Conservation (phyloP, 2,113 vertebrate species). For the Salvator merianae region DNA sequence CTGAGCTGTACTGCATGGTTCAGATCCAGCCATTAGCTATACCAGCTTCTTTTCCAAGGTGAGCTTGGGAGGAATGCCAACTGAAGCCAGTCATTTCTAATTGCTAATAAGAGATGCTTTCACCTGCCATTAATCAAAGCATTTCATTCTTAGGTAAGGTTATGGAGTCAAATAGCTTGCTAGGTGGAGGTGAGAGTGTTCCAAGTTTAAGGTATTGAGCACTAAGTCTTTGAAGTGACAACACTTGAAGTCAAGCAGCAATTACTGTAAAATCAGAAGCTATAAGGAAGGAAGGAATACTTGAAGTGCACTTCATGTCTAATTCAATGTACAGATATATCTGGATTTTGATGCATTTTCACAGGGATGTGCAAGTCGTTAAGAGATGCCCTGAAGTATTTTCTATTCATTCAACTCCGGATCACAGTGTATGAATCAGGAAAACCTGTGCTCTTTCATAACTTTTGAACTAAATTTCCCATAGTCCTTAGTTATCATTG, state of each 20-base stretch:
- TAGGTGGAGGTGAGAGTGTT: neutral
- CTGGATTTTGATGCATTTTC: neutral
- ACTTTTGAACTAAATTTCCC: neutral
- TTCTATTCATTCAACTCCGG: neutral
- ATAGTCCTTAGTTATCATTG: neutral
- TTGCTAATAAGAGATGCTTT: constrained; percentile 15
- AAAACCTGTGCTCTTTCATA: neutral
- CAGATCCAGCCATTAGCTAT: neutral
- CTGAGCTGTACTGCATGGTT: too few relatives aligned
- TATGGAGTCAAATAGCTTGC: constrained; percentile 3
- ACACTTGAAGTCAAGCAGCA: neutral
- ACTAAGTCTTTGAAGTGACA: constrained; percentile 11
- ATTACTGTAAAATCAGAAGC: neutral
- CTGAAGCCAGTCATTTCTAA: neutral
- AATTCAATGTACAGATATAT: neutral
- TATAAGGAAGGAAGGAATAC: neutral
- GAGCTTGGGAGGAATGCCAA: neutral
- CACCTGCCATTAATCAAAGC: neutral
- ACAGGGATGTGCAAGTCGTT: neutral
- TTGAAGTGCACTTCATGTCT: neutral
- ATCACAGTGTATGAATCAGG: neutral
- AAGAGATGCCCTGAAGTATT: neutral
- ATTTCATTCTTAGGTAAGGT: neutral
- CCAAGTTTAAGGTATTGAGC: neutral
- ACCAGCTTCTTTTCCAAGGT: accelerated